Conservation (phyloP, 2,888 invertebrate species). For the Halictus ligatus region DNA sequence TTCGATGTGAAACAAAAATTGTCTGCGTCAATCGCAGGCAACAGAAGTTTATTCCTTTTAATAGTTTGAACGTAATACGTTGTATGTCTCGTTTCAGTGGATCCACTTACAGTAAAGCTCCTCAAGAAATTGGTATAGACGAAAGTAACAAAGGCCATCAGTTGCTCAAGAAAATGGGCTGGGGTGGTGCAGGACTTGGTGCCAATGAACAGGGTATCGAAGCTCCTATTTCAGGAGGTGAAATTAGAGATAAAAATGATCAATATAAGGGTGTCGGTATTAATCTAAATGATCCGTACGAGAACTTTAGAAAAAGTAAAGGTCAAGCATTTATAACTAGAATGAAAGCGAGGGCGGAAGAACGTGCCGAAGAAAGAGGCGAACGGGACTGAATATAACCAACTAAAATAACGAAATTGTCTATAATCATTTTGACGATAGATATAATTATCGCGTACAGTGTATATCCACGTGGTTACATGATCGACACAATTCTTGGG, state of each 20-base stretch:
- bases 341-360: constrained; percentile 96
- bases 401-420: constrained; percentile 45
- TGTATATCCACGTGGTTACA: constrained; percentile 37
- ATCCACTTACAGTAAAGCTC: constrained; percentile 84
- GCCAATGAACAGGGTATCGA: constrained; percentile 98
- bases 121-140: constrained; percentile 89
- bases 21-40: constrained; percentile 1
- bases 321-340: constrained; percentile 97
- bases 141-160: constrained; percentile 98
- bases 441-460: constrained; percentile 39
- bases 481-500: constrained; percentile 51
- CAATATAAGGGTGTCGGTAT: constrained; percentile 98
- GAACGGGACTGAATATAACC: constrained; percentile 78
- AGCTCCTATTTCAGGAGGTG: constrained; percentile 96
- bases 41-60: background rate
- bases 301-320: constrained; percentile 98
- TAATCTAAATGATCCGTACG: constrained; percentile 97
- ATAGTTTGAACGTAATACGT: background rate
- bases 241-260: constrained; percentile 95
- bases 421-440: constrained; percentile 46
- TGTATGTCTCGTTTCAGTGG: constrained; percentile 68
- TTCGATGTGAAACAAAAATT: background rate
- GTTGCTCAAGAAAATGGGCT: constrained; percentile 98
- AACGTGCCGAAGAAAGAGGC: constrained; percentile 86
- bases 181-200: constrained; percentile 97